Evolutionary conservation across 1,140 invertebrate genomes (phyloP), one percentile per base, ranked within the genome.

Genomic region (Drosophila oshimai): DNA sequence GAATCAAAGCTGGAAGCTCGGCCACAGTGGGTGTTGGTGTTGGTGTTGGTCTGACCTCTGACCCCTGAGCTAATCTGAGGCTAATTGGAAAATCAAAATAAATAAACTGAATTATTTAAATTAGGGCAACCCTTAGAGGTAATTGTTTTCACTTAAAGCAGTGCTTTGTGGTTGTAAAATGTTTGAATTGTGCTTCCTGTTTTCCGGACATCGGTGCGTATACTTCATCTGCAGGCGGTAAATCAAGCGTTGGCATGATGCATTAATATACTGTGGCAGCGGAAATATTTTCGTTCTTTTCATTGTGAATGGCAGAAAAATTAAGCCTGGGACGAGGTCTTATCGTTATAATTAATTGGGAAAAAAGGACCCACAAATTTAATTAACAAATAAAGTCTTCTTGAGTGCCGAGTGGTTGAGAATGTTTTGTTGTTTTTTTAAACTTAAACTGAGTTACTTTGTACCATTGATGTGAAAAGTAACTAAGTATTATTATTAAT

Each of bases 1-100:
- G 70, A 84, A 84, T 74, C 74, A 79, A 79, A 71, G 70, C 42
- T 6, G 10, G 4, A 15, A 29, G 50, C 36, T 39, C 33, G 47
- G 34, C 20, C 62, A 20, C 45, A 58, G 26, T 50, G 73, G 70
- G 60, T 78, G 77, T 34, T 24, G 22, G 12, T 5, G 26, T 50
- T 73, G 70, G 60, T 78, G 77, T 34, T 24, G 22, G 12, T 5
- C 22, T 24, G 37, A 26, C 20, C 26, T 33, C 37, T 39, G 33
- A 28, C 58, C 31, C 7, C 6, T 12, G 20, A 7, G 12, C 36
- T 54, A 12, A 31, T 60, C 26, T 9, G 2, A 4, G 18, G 60
- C 34, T 67, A 49, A 64, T 65, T 64, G 15, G 6, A 65, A 64
- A 65, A 33, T 65, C 20, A 29, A 47, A 50, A 67, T 65, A 65